These are phyloP conservation scores for Drosophila buzzatii DNA, from an alignment of 2,888 invertebrate genomes.

Conservation along the genomic window DNA sequence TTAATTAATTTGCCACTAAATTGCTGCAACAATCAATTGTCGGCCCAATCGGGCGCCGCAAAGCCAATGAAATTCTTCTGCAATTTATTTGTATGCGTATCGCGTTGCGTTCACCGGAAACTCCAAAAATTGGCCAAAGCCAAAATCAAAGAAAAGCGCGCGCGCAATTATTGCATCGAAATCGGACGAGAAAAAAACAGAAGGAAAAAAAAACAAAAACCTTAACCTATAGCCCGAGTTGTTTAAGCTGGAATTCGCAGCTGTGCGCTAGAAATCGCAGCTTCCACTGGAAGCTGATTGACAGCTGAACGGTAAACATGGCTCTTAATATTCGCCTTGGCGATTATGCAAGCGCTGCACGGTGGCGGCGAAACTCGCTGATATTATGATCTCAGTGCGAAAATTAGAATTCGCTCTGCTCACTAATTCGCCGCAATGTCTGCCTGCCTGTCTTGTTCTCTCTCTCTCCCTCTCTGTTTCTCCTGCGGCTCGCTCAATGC, in stretches of 20 bases:
- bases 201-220: slow-evolving; percentile 2
- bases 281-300: slow-evolving; percentile 48
- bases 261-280: slow-evolving; percentile 56
- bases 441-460: slow-evolving; percentile 2
- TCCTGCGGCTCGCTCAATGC: slow-evolving; percentile 60
- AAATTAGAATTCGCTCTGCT: slow-evolving; percentile 50
- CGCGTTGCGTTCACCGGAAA: slow-evolving; percentile 54
- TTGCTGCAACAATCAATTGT: slow-evolving; percentile 47
- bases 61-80: slow-evolving; percentile 35
- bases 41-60: slow-evolving; percentile 54
- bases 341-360: slow-evolving; percentile 50
- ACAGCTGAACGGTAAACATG: slow-evolving; percentile 65
- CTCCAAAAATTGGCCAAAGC: slow-evolving; percentile 54
- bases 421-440: slow-evolving; percentile 52
- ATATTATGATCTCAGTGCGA: slow-evolving; percentile 79
- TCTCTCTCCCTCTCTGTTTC: slow-evolving; percentile 2
- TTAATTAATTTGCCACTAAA: slow-evolving; percentile 66
- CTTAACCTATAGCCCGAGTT: slow-evolving; percentile 10
- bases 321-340: slow-evolving; percentile 41
- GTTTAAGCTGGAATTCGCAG: slow-evolving; percentile 38
- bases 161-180: slow-evolving; percentile 33
- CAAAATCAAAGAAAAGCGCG: slow-evolving; percentile 59
- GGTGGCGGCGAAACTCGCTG: slow-evolving; percentile 37
- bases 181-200: not conserved
- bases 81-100: slow-evolving; percentile 27